Base-by-base conservation (phyloP, 2,113 vertebrate species). In the Onychostoma macrolepis region DNA sequence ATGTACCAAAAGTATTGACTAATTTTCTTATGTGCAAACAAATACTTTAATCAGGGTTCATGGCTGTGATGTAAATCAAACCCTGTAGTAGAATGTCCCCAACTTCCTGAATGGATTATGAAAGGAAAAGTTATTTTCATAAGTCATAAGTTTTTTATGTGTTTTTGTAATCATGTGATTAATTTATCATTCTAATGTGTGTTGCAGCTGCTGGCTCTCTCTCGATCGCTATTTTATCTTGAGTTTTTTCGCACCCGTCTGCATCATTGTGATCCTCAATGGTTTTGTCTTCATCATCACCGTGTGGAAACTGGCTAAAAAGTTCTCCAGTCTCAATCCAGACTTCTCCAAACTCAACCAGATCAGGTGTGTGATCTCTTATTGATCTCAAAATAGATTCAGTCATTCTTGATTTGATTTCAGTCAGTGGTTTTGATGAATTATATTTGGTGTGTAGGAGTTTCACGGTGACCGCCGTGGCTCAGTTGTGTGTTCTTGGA, bases 401-500 rank as follows among this genome's bases (percentile, higher is more conserved):
- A 56, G 2, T 38, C 21, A 67, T 33, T 79, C 58, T 83, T 48
- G 71, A 78, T 53, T 78, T 77, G 19, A 65, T 21, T 36, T 76
- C 30, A 41, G 24, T 69, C 69, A 26, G 26, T 58, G 21, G 53
- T 2, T 82, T 36, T 76, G 21, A 76, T 43, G 0, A 0, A n/a
- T 67, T 41, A 0, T 91, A 97, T 74, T 41, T 21, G 21, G 24
- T 26, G 12, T n/a, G n/a, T 13, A 80, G 97, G 93, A 91, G 92
- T 2, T 95, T 97, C 90, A 96, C 95, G 2, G 78, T 96, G 89
- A 97, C 97, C 0, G 96, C 97, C 8, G 86, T 97, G 0, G 96
- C 97, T 21, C 97, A 98, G 92, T 93, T 97, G 85, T 95, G 96
- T 3, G 92, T 98, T 69, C 87, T 98, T 85, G 97, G 97, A 3